Evolutionary conservation across 2,797 vertebrate genomes (phyloP).

Genomic region (Cheirogaleus major): DNA sequence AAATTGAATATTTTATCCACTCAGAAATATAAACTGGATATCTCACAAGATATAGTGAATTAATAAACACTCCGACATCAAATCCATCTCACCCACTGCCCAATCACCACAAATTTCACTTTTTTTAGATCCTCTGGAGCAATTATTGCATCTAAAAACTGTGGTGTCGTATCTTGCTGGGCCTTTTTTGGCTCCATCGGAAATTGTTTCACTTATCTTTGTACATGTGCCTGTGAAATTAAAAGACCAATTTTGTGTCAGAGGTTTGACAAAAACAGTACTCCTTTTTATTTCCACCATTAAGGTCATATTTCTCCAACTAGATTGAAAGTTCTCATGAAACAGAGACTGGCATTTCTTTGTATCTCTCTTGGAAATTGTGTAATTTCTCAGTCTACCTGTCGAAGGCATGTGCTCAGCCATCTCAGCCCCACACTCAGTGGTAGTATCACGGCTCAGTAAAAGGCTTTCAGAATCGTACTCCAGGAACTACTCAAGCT

Average conservation of each 20-base stretch:
- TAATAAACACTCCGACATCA: neutral
- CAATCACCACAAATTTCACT: too few relatives aligned
- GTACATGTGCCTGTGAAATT: neutral
- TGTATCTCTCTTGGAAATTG: neutral
- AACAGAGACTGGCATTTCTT: neutral
- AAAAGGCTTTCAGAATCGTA: neutral
- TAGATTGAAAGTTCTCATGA: neutral
- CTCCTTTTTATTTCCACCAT: neutral
- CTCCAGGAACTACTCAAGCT: neutral
- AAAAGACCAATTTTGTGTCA: neutral
- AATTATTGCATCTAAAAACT: neutral
- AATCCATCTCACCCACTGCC: neutral
- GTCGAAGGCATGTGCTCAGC: neutral
- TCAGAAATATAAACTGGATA: constrained; percentile 13
- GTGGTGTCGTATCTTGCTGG: neutral
- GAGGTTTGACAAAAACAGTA: neutral
- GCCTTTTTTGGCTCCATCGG: neutral
- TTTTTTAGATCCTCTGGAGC: neutral
- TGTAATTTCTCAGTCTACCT: neutral
- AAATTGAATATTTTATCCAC: neutral
- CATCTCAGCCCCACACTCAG: neutral
- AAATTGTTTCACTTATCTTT: neutral
- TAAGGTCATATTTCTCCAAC: neutral
- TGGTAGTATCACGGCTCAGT: neutral
- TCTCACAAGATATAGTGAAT: neutral